Conservation (phyloP, 2,888 invertebrate genomes). For the Hypena proboscidalis region DNA sequence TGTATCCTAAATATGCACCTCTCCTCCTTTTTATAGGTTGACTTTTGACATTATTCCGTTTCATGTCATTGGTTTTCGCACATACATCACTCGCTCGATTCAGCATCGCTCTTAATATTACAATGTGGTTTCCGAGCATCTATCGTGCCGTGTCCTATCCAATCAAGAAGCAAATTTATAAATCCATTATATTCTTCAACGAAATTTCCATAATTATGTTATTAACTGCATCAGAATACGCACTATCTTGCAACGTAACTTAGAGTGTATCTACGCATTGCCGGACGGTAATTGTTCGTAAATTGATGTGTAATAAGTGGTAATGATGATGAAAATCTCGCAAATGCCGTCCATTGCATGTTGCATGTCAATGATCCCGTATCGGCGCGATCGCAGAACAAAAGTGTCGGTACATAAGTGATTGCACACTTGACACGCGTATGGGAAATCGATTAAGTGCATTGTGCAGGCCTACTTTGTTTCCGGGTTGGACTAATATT, state of each 20-base stretch:
- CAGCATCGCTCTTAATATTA: too few species aligned
- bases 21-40: too few species aligned
- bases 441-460: slow-evolving; percentile 8
- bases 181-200: neutral
- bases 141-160: too few species aligned
- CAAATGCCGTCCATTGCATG: slow-evolving; percentile 20
- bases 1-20: too few species aligned
- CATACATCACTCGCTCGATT: too few species aligned
- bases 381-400: slow-evolving; percentile 24
- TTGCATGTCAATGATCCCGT: slow-evolving; percentile 38
- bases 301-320: slow-evolving; percentile 32
- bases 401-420: slow-evolving; percentile 20
- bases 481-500: slow-evolving; percentile 11
- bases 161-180: too few species aligned
- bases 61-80: too few species aligned
- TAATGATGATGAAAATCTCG: slow-evolving; percentile 36
- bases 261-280: slow-evolving; percentile 9
- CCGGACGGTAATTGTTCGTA: slow-evolving; percentile 36
- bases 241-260: slow-evolving; percentile 4
- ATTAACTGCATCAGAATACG: slow-evolving; percentile 16
- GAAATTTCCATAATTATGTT: slow-evolving; percentile 4
- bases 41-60: too few species aligned
- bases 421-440: slow-evolving; percentile 15
- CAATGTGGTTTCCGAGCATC: too few species aligned
- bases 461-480: slow-evolving; percentile 9